Percentiles rank a stretch among this genome's conserved stretches.
Evolutionary conservation across 2,888 invertebrate species (phyloP).

Genomic region (Uloborus plumipes): DNA sequence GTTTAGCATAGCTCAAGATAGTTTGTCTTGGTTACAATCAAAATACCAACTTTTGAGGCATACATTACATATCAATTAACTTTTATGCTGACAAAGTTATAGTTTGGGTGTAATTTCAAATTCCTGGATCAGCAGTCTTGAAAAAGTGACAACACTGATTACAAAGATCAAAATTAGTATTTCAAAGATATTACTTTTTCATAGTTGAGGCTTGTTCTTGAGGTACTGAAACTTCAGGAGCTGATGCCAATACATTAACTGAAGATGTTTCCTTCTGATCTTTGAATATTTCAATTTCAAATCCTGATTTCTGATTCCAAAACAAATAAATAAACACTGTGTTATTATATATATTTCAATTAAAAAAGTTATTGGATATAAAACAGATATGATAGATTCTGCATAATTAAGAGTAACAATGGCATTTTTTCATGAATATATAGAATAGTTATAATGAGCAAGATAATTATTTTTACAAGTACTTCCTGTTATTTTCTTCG

Average conservation of each 20-base stretch:
- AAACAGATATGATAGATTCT: neutral
- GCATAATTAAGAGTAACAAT: too few species aligned
- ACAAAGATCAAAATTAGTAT: neutral
- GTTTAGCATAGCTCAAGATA: too few species aligned
- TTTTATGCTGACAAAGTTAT: too few species aligned
- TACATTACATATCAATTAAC: too few species aligned
- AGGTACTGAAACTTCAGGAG: neutral
- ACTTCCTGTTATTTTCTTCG: too few species aligned
- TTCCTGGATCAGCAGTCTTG: neutral
- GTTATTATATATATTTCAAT: too few species aligned
- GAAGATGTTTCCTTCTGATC: neutral
- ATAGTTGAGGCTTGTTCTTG: neutral
- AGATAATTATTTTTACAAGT: too few species aligned
- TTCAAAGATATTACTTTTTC: neutral
- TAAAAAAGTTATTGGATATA: neutral
- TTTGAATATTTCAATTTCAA: conserved; percentile 37
- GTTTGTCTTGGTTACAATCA: too few species aligned
- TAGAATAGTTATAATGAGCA: too few species aligned
- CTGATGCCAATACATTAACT: neutral
- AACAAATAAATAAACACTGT: conserved; percentile 9
- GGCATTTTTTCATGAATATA: too few species aligned
- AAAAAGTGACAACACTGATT: neutral
- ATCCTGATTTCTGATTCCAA: conserved; percentile 27
- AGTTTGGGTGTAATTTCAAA: too few species aligned
- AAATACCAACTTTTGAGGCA: too few species aligned